Evolutionary conservation across 2,888 invertebrate genomes (phyloP).

Genomic region (Calameuta idolon): DNA sequence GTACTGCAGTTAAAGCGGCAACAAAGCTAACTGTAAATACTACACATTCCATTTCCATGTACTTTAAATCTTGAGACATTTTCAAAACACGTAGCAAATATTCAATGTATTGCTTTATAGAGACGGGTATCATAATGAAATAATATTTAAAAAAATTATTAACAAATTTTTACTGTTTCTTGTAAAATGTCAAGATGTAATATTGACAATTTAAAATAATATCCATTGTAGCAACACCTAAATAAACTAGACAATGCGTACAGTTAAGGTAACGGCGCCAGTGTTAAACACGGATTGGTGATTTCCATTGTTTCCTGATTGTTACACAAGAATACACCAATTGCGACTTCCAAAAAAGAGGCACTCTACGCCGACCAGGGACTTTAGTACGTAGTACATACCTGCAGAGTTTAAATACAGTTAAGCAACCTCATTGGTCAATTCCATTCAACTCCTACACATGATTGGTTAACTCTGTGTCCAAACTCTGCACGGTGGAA

Average conservation of each 20-base stretch:
- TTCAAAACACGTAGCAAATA: neutral
- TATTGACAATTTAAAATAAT: neutral
- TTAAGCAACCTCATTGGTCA: no score
- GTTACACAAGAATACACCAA: neutral
- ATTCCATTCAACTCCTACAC: no score
- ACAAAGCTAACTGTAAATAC: constrained; percentile 33
- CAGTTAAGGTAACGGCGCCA: no score
- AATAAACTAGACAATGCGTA: no score
- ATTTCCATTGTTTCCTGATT: neutral
- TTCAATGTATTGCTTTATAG: neutral
- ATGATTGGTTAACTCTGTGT: no score
- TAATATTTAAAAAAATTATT: neutral
- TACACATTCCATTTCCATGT: neutral
- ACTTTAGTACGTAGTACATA: no score
- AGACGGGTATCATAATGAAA: neutral
- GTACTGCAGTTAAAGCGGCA: constrained; percentile 17
- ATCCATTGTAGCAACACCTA: no score
- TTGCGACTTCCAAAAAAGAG: neutral
- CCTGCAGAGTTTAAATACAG: no score
- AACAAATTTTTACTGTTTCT: neutral
- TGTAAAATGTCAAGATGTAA: neutral
- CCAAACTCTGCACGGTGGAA: no score
- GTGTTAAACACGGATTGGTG: neutral
- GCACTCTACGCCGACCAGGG: neutral
- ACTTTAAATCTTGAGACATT: neutral